These are phyloP conservation scores for Pungitius pungitius DNA, from an alignment of 2,113 vertebrate species.

Conservation along the genomic window DNA sequence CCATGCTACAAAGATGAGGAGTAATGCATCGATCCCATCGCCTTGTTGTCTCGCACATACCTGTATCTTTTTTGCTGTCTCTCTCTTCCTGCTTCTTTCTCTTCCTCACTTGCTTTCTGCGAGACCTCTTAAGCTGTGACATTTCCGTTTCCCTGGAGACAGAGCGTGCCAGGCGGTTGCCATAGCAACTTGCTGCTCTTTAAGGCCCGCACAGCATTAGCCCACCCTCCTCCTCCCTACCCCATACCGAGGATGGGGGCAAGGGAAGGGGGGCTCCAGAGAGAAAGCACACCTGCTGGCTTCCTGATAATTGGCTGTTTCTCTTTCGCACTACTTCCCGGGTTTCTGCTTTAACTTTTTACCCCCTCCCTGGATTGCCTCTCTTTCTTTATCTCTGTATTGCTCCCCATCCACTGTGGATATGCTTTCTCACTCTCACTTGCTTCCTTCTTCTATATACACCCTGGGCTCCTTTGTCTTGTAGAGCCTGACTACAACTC, in stretches of 20 bases:
- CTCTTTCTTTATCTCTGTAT: slow-evolving; percentile 35
- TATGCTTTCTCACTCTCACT: slow-evolving; percentile 24
- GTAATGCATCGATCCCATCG: slow-evolving; percentile 59
- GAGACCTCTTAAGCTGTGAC: slow-evolving; percentile 85
- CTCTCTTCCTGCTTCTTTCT: slow-evolving; percentile 42
- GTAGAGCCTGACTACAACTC: slow-evolving; percentile 32
- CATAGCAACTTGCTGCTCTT: slow-evolving; percentile 83
- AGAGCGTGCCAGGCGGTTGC: slow-evolving; percentile 82
- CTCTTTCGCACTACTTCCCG: slow-evolving; percentile 70
- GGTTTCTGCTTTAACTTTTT: slow-evolving; percentile 71
- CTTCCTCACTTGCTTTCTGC: slow-evolving; percentile 68
- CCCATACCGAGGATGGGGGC: slow-evolving; percentile 60
- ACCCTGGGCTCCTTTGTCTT: slow-evolving; percentile 30
- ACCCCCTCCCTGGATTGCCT: slow-evolving; percentile 46
- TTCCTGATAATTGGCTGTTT: slow-evolving; percentile 84
- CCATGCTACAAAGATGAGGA: slow-evolving; percentile 55
- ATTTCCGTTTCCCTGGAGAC: slow-evolving; percentile 87
- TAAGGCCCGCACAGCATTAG: slow-evolving; percentile 76
- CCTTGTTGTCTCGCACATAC: slow-evolving; percentile 57
- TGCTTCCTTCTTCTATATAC: slow-evolving; percentile 17
- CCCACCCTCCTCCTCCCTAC: slow-evolving; percentile 56
- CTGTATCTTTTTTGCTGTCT: slow-evolving; percentile 55
- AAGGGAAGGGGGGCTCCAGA: slow-evolving; percentile 53
- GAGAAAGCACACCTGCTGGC: slow-evolving; percentile 82
- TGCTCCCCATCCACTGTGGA: slow-evolving; percentile 25